A percentile compares a stretch with the other conserved stretches of the same genome.
Evolutionary conservation across 2,797 vertebrate genomes (phyloP).

Genomic region (Euthynnus affinis): DNA sequence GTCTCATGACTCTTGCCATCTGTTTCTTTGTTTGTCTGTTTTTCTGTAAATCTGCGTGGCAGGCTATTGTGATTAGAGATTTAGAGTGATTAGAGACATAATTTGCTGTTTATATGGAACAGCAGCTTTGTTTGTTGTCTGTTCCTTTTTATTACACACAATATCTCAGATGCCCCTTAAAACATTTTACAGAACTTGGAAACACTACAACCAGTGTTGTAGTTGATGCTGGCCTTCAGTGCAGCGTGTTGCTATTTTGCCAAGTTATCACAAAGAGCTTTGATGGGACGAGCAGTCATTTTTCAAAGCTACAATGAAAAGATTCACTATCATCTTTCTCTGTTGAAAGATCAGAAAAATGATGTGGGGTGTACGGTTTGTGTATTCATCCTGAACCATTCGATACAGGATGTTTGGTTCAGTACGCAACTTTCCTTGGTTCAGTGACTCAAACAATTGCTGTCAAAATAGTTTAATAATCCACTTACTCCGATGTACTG

Average conservation of each 20-base stretch:
- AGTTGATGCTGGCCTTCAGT: background rate
- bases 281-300: slow-evolving; percentile 2
- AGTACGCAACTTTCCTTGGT: too few species aligned
- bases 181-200: background rate
- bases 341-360: background rate
- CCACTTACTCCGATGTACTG: too few species aligned
- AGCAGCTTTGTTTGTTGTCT: slow-evolving; percentile 1
- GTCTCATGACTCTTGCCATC: slow-evolving; percentile 1
- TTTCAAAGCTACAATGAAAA: background rate
- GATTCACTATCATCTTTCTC: background rate
- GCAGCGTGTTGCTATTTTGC: background rate
- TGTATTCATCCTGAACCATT: too few species aligned
- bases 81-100: background rate
- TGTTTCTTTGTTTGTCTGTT: slow-evolving; percentile 20
- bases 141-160: slow-evolving; percentile 11
- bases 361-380: too few species aligned
- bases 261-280: background rate
- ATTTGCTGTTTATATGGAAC: background rate
- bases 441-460: too few species aligned
- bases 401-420: too few species aligned
- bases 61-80: background rate
- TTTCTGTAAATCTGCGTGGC: slow-evolving; percentile 15
- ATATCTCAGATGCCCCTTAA: background rate
- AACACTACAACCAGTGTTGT: too few species aligned
- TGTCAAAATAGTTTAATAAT: too few species aligned